These are phyloP conservation scores for Tenebrio molitor DNA, from an alignment of 1,140 invertebrate species.

Conservation along the genomic window DNA sequence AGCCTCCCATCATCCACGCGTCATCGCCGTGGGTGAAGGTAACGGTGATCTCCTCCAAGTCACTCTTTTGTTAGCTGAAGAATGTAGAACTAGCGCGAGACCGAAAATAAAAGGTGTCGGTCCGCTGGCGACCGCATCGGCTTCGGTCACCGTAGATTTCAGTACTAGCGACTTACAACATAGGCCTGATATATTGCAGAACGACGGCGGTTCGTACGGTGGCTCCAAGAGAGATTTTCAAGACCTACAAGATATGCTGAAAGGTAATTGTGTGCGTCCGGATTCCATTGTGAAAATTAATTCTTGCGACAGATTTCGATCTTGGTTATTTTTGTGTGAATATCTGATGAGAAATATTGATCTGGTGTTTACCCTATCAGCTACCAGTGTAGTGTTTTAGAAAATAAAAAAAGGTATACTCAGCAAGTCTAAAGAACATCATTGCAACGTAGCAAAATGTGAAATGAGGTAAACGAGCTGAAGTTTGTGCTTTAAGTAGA, in stretches of 20 bases:
- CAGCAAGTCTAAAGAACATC: too few relatives aligned
- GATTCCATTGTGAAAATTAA: too few relatives aligned
- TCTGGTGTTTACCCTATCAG: too few relatives aligned
- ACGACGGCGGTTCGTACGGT: slow-evolving; percentile 76
- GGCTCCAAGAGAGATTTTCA: slow-evolving; percentile 75
- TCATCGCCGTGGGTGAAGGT: slow-evolving; percentile 93
- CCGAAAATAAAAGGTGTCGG: slow-evolving; percentile 70
- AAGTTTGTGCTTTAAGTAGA: too few relatives aligned
- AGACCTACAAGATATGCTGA: slow-evolving; percentile 83
- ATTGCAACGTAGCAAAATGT: too few relatives aligned
- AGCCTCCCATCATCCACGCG: slow-evolving; percentile 88
- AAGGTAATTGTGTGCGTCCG: too few relatives aligned
- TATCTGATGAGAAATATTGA: too few relatives aligned
- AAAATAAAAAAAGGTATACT: too few relatives aligned
- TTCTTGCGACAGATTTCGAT: too few relatives aligned
- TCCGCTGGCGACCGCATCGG: slow-evolving; percentile 83
- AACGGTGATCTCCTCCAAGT: slow-evolving; percentile 81
- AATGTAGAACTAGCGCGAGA: slow-evolving; percentile 70
- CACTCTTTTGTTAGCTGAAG: slow-evolving; percentile 78
- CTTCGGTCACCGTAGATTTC: slow-evolving; percentile 93
- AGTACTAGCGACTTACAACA: slow-evolving; percentile 80
- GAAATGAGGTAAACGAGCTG: too few relatives aligned
- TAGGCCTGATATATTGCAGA: slow-evolving; percentile 87
- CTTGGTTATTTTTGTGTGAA: too few relatives aligned
- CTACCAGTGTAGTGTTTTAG: too few relatives aligned